Conservation (phyloP, 2,888 invertebrate species). For the Microchrysa polita region DNA sequence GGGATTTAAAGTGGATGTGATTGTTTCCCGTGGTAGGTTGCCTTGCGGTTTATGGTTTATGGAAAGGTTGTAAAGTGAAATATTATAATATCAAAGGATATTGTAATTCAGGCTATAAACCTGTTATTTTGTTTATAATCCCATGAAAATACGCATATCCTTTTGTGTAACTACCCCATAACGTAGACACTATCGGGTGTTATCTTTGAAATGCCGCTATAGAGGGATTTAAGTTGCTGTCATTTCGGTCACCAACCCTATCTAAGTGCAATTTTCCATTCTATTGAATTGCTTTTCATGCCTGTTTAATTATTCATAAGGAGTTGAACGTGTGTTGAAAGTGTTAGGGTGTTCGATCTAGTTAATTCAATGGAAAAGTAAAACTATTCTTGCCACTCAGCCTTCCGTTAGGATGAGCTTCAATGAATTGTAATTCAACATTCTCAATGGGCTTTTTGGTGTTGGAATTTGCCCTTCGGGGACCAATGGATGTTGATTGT, state of each 20-base stretch:
- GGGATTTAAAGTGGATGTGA: neutral
- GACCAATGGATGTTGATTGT: too few relatives aligned
- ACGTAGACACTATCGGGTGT: too few relatives aligned
- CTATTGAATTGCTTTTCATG: conserved; percentile 16
- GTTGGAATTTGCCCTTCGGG: too few relatives aligned
- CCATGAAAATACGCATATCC: too few relatives aligned
- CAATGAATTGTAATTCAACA: too few relatives aligned
- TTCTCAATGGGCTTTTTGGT: too few relatives aligned
- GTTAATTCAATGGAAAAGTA: too few relatives aligned
- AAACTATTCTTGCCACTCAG: too few relatives aligned
- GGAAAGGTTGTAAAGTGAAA: neutral
- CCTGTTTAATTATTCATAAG: conserved; percentile 21
- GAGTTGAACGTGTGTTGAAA: neutral
- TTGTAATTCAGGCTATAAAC: neutral
- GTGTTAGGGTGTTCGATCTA: neutral
- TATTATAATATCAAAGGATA: neutral
- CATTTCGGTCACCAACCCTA: neutral
- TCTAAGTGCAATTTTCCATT: conserved; percentile 24
- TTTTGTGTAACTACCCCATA: too few relatives aligned
- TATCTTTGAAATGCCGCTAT: neutral
- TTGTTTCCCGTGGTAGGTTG: neutral
- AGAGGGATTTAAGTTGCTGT: neutral
- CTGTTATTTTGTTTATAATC: neutral
- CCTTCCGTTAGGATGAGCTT: too few relatives aligned
- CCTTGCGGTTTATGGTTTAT: neutral